These are phyloP conservation scores for Sitta europaea DNA, from an alignment of 2,113 vertebrate genomes.

Conservation along the genomic window DNA sequence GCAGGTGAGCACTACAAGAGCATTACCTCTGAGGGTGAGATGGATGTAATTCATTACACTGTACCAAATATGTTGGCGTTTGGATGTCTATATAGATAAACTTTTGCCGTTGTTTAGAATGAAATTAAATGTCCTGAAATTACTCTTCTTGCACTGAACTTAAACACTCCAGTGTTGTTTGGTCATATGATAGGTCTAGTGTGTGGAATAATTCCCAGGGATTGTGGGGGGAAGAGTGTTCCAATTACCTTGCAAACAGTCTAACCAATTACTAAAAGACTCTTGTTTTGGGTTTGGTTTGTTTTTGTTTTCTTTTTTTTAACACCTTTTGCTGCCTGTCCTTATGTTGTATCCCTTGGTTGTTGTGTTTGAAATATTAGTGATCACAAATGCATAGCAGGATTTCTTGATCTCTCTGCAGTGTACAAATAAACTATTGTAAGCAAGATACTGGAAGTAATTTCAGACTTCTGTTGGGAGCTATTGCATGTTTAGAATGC, in stretches of 20 bases:
- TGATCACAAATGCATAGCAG: slow-evolving; percentile 66
- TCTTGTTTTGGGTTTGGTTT: not conserved
- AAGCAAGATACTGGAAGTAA: slow-evolving; percentile 71
- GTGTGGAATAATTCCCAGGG: not conserved
- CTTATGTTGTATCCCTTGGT: slow-evolving; percentile 59
- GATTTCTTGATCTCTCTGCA: slow-evolving; percentile 63
- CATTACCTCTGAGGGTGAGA: slow-evolving; percentile 43
- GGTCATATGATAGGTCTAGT: not conserved
- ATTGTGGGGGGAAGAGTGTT: not conserved
- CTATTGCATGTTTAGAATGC: slow-evolving; percentile 57
- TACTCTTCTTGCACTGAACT: slow-evolving; percentile 74
- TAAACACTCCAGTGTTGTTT: slow-evolving; percentile 68
- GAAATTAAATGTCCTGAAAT: slow-evolving; percentile 61
- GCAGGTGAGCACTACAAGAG: slow-evolving; percentile 63
- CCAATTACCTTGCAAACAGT: slow-evolving; percentile 18
- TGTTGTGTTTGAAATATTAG: slow-evolving; percentile 64
- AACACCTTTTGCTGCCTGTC: slow-evolving; percentile 63
- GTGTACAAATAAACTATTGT: slow-evolving; percentile 74
- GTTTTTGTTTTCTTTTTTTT: not conserved
- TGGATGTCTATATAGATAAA: slow-evolving; percentile 52
- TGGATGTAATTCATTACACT: slow-evolving; percentile 61
- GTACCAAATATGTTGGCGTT: slow-evolving; percentile 55
- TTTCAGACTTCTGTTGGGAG: slow-evolving; percentile 69
- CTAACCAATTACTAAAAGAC: slow-evolving; percentile 39
- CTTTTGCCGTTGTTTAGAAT: slow-evolving; percentile 61